These are phyloP conservation scores for Megastigmus dorsalis DNA, from an alignment of 2,888 invertebrate genomes.

Conservation along the genomic window DNA sequence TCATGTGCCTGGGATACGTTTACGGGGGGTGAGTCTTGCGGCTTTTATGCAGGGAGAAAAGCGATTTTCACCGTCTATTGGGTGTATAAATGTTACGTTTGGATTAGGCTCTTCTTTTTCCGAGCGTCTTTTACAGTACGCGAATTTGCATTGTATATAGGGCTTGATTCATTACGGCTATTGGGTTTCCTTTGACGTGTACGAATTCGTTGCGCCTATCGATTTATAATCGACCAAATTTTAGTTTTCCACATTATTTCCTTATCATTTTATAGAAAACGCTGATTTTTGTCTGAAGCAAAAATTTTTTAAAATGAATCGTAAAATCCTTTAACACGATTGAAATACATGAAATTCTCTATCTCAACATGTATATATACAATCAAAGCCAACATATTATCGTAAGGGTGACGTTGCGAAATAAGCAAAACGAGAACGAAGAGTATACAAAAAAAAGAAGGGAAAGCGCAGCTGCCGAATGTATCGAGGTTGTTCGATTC, in stretches of 20 bases:
- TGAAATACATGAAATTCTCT: not conserved
- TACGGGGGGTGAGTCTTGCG: not conserved
- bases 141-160: not conserved
- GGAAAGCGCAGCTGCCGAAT: constrained; percentile 15
- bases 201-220: too few species aligned
- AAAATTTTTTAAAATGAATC: not conserved
- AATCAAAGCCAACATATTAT: not conserved
- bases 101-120: constrained; percentile 3
- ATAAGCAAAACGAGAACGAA: not conserved
- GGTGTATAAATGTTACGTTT: constrained; percentile 14
- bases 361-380: not conserved
- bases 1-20: not conserved
- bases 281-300: not conserved
- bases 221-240: too few species aligned
- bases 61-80: constrained; percentile 27
- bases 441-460: not conserved
- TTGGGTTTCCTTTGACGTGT: too few species aligned
- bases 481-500: not conserved
- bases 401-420: too few species aligned
- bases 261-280: too few species aligned
- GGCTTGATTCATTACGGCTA: too few species aligned
- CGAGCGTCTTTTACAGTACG: not conserved
- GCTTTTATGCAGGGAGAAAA: constrained; percentile 5
- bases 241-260: too few species aligned
- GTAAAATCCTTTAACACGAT: not conserved